Evolutionary conservation across 2,888 invertebrate species (phyloP), one percentile per base, ranked within the genome.

Genomic region (Acrobasis repandana): DNA sequence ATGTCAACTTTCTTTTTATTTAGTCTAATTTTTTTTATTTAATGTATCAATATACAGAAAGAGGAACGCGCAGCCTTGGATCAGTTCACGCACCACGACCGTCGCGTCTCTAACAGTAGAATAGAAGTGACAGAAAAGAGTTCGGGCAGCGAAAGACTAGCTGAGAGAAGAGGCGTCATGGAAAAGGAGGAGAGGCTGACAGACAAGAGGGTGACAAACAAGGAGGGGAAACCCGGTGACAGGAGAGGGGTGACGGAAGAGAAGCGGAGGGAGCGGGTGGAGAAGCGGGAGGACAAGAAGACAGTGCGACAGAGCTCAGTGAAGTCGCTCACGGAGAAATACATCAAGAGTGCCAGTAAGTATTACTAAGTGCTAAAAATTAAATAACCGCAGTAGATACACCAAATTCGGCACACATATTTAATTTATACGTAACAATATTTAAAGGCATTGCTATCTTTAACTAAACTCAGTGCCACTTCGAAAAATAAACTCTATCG

Each of bases 311-410:
- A 95, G 71, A 95, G 94, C 68, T 96, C 96, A 0, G 95, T 96
- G 14, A 95, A 95, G 78, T 96, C 95, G 61, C 93, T 96, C 66
- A 95, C 95, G n/a, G 95, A 96, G 78, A 96, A 96, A 82, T 96
- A 95, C 78, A 95, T 95, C 73, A 95, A 96, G 76, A 95, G 94
- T 80, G 93, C 94, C 58, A 87, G 91, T 91, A 67, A 90, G 90
- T 86, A 60, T 6, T 36, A 14, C 58, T 8, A 28, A 5, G 28
- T 5, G 28, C 28, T 28, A 28, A 28, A 28, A 28, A 8, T 28
- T 28, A 8, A 28, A 6, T 28, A 5, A 28, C 28, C 28, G n/a
- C n/a, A n/a, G n/a, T n/a, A 28, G 28, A n/a, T 28, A 28, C 28
- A 5, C 6, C 28, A 28, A 28, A 28, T 6, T 28, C n/a, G n/a